A percentile compares a stretch with the other conserved stretches of the same genome.
These are phyloP conservation scores for Polyploca ridens DNA, from an alignment of 2,888 invertebrate genomes.

Conservation along the genomic window DNA sequence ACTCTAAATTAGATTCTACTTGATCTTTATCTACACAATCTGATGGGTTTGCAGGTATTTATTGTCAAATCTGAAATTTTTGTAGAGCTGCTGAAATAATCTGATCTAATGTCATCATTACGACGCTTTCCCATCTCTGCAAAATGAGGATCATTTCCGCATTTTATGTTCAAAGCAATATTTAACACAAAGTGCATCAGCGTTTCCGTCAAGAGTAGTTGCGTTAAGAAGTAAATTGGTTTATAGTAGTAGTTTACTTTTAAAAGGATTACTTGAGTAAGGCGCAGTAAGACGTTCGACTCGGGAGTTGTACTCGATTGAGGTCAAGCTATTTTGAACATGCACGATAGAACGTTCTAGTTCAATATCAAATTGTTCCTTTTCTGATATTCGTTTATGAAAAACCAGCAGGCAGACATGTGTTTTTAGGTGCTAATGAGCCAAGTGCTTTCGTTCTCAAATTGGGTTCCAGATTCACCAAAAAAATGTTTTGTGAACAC, in stretches of 20 bases:
- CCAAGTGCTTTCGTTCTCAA: too few species aligned
- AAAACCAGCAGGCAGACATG: too few species aligned
- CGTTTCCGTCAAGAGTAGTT: neutral
- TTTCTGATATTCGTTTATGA: too few species aligned
- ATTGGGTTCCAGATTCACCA: too few species aligned
- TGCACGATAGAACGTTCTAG: conserved; percentile 19
- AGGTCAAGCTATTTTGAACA: conserved; percentile 32
- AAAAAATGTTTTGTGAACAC: too few species aligned
- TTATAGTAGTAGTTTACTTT: conserved; percentile 24
- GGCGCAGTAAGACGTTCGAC: conserved; percentile 16
- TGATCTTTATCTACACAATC: too few species aligned
- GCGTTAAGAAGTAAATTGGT: conserved; percentile 22
- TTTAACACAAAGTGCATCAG: neutral
- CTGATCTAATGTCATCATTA: neutral
- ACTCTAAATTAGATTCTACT: too few species aligned
- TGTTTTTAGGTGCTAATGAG: too few species aligned
- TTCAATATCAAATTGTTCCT: conserved; percentile 25
- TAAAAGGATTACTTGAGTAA: conserved; percentile 30
- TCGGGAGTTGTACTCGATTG: conserved; percentile 22
- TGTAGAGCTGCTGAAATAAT: too few species aligned
- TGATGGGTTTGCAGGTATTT: too few species aligned
- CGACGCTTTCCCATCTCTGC: neutral
- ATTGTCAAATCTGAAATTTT: too few species aligned
- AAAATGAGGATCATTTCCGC: neutral
- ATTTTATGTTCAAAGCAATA: neutral